Base-by-base conservation (phyloP, 2,888 invertebrate genomes). In the Hypercompe scribonia region DNA sequence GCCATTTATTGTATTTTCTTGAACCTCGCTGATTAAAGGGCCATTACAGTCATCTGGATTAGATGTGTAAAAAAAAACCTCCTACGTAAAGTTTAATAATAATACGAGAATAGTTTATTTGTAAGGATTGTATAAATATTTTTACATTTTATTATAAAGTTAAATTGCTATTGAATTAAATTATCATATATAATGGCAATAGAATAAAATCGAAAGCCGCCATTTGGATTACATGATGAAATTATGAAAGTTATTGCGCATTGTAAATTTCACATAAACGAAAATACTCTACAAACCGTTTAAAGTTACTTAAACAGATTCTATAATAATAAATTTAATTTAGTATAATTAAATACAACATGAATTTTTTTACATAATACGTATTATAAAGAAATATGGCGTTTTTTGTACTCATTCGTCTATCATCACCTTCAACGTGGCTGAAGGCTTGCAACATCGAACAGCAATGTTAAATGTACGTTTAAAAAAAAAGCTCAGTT, bases 1-100 rank as follows among this genome's bases (percentile, higher is more conserved):
- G 13, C 4, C 28, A 61, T 61, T 61, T 71, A 28, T 24, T 71
- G 36, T 66, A 58, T 8, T 65, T 67, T 67, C 58, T 65, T 65
- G 71, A 28, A n/a, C 65, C 50, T 58, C 33, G 39, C 65, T 65
- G 39, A 54, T 36, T 46, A 42, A 42, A 18, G 15, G 18, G 42
- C 18, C 18, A 46, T 46, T 46, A 46, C 21, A 46, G 46, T 0
- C 5, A 46, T 21, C 46, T 21, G 18, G 21, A 46, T 46, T 21
- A 46, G 5, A 21, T 46, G 0, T 46, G 39, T 42, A 42, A 42
- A 42, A 42, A 42, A 11, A 42, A 42, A 8, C 10, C 11, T 42
- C 1, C 39, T 42, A 42, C 13, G 3, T 42, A 13, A 13, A 42
- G 15, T 42, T 42, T 3, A 13, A 13, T 42, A 13, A 42, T 42